These are phyloP conservation scores for Smittia aterrima DNA, from an alignment of 2,888 invertebrate species.

Conservation along the genomic window DNA sequence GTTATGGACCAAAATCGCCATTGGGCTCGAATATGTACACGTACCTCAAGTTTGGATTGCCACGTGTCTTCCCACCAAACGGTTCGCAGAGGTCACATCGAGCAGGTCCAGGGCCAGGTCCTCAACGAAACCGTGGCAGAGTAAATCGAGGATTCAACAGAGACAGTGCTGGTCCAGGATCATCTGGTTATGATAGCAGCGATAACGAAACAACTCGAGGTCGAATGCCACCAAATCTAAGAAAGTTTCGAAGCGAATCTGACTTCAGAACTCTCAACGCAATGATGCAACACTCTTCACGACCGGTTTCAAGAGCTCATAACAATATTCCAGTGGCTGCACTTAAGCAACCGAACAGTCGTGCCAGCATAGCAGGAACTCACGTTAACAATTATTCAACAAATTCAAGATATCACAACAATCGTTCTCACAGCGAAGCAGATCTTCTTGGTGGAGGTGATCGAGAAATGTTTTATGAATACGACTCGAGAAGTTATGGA, in stretches of 20 bases:
- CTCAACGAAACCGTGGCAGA: conserved; percentile 56
- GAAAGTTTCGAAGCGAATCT: conserved; percentile 82
- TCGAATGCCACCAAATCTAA: conserved; percentile 55
- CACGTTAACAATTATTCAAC: conserved; percentile 47
- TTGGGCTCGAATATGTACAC: conserved; percentile 90
- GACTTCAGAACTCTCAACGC: conserved; percentile 65
- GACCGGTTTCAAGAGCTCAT: conserved; percentile 53
- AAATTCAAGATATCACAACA: conserved; percentile 48
- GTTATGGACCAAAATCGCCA: conserved; percentile 88
- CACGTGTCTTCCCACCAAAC: conserved; percentile 85
- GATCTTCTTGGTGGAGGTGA: conserved; percentile 67
- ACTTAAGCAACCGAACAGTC: conserved; percentile 67
- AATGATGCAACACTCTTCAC: conserved; percentile 46
- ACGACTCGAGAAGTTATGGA: conserved; percentile 52
- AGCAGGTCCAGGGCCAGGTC: conserved; percentile 50
- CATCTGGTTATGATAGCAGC: conserved; percentile 90
- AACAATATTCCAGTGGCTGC: conserved; percentile 62
- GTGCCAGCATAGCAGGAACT: conserved; percentile 57
- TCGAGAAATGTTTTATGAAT: conserved; percentile 49
- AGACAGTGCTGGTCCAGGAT: conserved; percentile 65
- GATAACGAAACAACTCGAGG: conserved; percentile 70
- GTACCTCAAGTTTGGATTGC: conserved; percentile 89
- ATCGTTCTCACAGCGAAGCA: conserved; percentile 82
- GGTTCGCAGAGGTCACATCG: conserved; percentile 64
- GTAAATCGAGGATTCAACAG: conserved; percentile 56